Percentiles rank a stretch among this genome's conserved stretches.
Conservation (phyloP, 35 echinoderm and acorn worm species). For the Chiridota heheva region DNA sequence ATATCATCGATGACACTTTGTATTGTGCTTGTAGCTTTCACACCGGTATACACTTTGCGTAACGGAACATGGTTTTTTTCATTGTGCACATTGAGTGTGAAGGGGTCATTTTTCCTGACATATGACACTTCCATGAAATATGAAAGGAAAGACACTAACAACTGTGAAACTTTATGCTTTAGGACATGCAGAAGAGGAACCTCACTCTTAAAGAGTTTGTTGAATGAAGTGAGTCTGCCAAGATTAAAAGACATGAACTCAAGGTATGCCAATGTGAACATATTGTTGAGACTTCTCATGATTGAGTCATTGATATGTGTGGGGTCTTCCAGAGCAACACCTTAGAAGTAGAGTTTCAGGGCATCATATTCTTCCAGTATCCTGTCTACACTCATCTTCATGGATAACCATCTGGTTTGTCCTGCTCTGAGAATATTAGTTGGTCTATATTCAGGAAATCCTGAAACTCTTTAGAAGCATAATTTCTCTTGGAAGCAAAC, state of each 20-base stretch:
- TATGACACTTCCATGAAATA: slow-evolving; percentile 29
- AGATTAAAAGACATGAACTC: too few relatives aligned
- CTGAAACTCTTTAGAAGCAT: slow-evolving; percentile 39
- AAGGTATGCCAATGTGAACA: too few relatives aligned
- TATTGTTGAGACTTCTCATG: too few relatives aligned
- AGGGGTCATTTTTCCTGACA: background rate
- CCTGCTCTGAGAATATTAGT: slow-evolving; percentile 11
- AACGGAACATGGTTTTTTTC: background rate
- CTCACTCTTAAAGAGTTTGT: background rate
- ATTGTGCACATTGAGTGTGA: background rate
- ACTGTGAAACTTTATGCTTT: slow-evolving; percentile 11
- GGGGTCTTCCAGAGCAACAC: background rate
- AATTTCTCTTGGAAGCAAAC: slow-evolving; percentile 2
- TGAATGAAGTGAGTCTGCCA: too few relatives aligned
- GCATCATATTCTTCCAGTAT: slow-evolving; percentile 33
- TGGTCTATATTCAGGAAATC: slow-evolving; percentile 18
- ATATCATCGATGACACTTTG: slow-evolving; percentile 3
- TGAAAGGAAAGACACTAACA: background rate
- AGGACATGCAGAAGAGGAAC: slow-evolving; percentile 9
- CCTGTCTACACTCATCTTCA: slow-evolving; percentile 48
- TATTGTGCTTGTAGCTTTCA: slow-evolving; percentile 4
- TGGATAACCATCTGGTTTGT: slow-evolving; percentile 36
- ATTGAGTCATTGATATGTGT: slow-evolving; percentile 9
- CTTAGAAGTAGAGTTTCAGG: too few relatives aligned
- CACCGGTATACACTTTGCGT: background rate